Evolutionary conservation across 2,113 vertebrate genomes (phyloP).

Genomic region (Albula goreensis): DNA sequence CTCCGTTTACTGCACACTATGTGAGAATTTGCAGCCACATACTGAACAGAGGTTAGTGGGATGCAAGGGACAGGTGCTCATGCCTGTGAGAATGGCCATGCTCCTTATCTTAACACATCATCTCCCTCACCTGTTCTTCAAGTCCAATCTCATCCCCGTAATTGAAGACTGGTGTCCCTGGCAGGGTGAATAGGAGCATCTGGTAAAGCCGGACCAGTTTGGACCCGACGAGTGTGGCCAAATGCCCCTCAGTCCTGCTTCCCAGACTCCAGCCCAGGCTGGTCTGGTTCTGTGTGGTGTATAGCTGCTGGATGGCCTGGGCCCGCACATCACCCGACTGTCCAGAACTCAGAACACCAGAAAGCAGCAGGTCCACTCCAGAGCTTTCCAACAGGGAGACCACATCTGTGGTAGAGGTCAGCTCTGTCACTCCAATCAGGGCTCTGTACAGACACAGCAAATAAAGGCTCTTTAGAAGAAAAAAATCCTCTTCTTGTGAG

Average conservation of each 20-base stretch:
- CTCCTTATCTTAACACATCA: neutral
- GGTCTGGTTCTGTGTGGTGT: conserved; percentile 45
- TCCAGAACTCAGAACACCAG: conserved; percentile 41
- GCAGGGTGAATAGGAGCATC: conserved; percentile 79
- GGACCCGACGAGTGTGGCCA: conserved; percentile 51
- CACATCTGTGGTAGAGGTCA: rapidly evolving
- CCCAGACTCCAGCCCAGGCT: conserved; percentile 64
- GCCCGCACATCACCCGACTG: conserved; percentile 43
- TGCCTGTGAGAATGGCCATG: neutral
- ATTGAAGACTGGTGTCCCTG: conserved; percentile 79
- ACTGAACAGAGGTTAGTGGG: neutral
- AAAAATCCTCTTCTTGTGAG: neutral
- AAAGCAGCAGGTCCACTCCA: conserved; percentile 55
- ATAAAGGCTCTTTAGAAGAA: neutral
- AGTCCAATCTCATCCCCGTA: conserved; percentile 86
- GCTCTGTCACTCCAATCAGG: conserved; percentile 56
- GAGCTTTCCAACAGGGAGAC: conserved; percentile 50
- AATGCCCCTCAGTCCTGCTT: conserved; percentile 39
- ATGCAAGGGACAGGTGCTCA: neutral
- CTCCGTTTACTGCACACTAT: neutral
- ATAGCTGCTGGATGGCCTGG: conserved; percentile 44
- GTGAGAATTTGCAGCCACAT: neutral
- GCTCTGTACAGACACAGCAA: conserved; percentile 42
- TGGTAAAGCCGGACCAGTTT: conserved; percentile 73
- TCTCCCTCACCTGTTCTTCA: conserved; percentile 30